Evolutionary conservation across 1,140 invertebrate genomes (phyloP).

Genomic region (Drosophila pachea): DNA sequence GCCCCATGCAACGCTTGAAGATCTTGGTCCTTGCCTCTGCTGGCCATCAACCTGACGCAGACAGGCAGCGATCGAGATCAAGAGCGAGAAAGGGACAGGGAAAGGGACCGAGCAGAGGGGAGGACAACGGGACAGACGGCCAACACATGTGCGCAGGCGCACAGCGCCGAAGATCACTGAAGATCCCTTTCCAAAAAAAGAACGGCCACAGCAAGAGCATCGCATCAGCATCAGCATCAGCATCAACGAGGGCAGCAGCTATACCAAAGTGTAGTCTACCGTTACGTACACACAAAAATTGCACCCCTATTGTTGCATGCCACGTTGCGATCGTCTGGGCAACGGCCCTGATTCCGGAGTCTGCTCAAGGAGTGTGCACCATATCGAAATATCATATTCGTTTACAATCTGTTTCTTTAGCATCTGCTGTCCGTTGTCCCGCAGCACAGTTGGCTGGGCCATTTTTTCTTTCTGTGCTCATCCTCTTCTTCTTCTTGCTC

Average conservation of each 20-base stretch:
- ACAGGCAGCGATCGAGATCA: constrained; percentile 62
- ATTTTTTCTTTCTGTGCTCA: constrained; percentile 21
- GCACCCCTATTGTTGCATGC: constrained; percentile 64
- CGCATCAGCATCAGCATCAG: no score
- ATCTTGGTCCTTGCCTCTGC: constrained; percentile 41
- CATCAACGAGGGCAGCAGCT: no score
- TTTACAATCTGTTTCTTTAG: constrained; percentile 72
- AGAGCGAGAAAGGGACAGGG: constrained; percentile 49
- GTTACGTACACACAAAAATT: constrained; percentile 74
- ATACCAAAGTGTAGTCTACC: constrained; percentile 61
- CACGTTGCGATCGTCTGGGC: constrained; percentile 22
- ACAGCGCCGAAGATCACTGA: constrained; percentile 40
- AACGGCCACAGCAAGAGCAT: constrained; percentile 40
- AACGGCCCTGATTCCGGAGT: constrained; percentile 17
- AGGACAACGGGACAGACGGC: constrained; percentile 44
- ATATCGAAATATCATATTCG: constrained; percentile 76
- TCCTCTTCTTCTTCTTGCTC: constrained; percentile 18
- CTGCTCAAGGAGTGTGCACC: constrained; percentile 63
- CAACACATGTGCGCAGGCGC: constrained; percentile 55
- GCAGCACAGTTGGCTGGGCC: constrained; percentile 35
- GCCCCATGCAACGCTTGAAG: constrained; percentile 67
- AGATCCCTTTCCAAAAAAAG: constrained; percentile 55
- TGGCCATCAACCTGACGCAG: constrained; percentile 67
- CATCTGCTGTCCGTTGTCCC: constrained; percentile 63
- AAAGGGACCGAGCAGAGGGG: constrained; percentile 14